phyloP scores from a whole-genome alignment of 2,113 vertebrate species.

The Antechinus stuartii region DNA sequence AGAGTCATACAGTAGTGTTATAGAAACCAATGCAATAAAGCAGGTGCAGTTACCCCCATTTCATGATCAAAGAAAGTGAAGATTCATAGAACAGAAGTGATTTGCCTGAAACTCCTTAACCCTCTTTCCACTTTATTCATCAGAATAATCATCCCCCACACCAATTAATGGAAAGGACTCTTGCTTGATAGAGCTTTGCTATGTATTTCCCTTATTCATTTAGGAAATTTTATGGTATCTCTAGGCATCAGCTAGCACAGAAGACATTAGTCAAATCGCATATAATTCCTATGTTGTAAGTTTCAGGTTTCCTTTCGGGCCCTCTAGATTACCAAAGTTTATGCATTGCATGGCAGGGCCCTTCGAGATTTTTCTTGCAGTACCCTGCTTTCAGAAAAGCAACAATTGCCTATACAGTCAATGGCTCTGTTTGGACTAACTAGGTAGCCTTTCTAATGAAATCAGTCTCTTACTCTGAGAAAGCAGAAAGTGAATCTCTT shows the following conservation, averaged over 20 bases:
- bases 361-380: not conserved
- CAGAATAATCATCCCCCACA: not conserved
- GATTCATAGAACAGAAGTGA: not conserved
- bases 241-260: not conserved
- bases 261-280: not conserved
- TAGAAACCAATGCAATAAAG: not conserved
- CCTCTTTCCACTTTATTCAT: not conserved
- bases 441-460: not conserved
- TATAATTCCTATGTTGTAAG: not conserved
- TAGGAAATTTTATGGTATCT: too few species aligned
- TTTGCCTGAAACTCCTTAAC: not conserved
- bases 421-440: not conserved
- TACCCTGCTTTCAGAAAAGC: not conserved
- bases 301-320: not conserved
- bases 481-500: not conserved
- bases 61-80: not conserved
- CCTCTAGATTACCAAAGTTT: not conserved
- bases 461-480: not conserved
- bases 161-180: too few species aligned
- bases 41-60: not conserved
- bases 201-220: too few species aligned
- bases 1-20: not conserved
- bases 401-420: not conserved
- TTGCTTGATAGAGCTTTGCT: too few species aligned
- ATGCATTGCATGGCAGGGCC: not conserved